Percentiles rank a stretch among this genome's conserved stretches.
These are phyloP conservation scores for Xyrichtys novacula DNA, from an alignment of 2,797 vertebrate genomes.

Conservation along the genomic window DNA sequence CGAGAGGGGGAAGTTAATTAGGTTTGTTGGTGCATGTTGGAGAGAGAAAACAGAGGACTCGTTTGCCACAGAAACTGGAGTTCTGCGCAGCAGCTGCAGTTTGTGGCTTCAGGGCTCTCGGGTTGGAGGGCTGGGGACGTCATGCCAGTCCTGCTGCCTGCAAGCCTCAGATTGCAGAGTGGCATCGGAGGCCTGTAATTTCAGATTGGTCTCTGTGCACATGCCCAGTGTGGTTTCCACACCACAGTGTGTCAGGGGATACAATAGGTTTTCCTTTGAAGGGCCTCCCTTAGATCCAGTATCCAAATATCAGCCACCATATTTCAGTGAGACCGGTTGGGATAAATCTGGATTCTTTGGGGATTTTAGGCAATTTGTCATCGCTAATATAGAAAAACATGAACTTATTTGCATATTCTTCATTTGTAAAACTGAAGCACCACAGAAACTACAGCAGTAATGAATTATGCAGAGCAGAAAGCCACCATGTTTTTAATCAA, in stretches of 20 bases:
- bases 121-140: conserved; percentile 49
- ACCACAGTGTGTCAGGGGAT: conserved; percentile 65
- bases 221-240: conserved; percentile 71
- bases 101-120: conserved; percentile 47
- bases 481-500: conserved; percentile 29
- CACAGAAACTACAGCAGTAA: conserved; percentile 25
- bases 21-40: conserved; percentile 62
- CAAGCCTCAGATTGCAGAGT: conserved; percentile 69
- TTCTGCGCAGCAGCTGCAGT: conserved; percentile 43
- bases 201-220: conserved; percentile 61
- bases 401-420: conserved; percentile 54
- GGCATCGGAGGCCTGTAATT: conserved; percentile 70
- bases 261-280: conserved; percentile 72
- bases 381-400: conserved; percentile 44
- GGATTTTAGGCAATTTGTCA: conserved; percentile 59
- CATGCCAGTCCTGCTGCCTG: conserved; percentile 75
- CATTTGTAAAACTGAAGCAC: conserved; percentile 35
- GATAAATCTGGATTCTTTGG: conserved; percentile 54
- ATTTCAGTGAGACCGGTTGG: conserved; percentile 54
- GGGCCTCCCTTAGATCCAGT: conserved; percentile 49
- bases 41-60: conserved; percentile 60
- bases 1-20: conserved; percentile 65
- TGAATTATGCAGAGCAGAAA: conserved; percentile 43
- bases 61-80: conserved; percentile 54
- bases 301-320: conserved; percentile 53